Conservation (phyloP, 2,797 vertebrate species). For the Halcyon chelicuti region DNA sequence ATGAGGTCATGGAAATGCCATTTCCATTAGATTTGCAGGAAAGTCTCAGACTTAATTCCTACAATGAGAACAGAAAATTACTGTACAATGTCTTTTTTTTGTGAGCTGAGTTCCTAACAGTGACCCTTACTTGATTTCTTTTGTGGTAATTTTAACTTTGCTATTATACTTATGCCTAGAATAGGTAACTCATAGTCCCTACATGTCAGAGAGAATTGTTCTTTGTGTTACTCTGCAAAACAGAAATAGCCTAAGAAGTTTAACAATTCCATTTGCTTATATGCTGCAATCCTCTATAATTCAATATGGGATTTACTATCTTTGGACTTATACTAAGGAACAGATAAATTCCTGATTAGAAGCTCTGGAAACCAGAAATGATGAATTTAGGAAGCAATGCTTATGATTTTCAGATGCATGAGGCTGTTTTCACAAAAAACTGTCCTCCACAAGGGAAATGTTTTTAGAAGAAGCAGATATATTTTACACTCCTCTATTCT, state of each 20-base stretch:
- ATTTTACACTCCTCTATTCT: neutral
- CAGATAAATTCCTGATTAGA: neutral
- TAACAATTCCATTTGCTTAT: slow-evolving; percentile 45
- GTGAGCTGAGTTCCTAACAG: neutral
- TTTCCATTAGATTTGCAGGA: neutral
- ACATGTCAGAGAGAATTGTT: neutral
- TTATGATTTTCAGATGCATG: neutral
- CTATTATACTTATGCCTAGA: neutral
- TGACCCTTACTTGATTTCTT: neutral
- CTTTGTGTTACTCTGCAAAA: slow-evolving; percentile 46
- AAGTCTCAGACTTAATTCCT: neutral
- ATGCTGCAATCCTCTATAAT: neutral
- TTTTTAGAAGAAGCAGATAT: neutral
- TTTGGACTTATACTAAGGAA: neutral
- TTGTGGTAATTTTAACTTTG: neutral
- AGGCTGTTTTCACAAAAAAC: neutral
- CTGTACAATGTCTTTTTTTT: neutral
- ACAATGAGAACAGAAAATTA: neutral
- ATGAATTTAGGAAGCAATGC: neutral
- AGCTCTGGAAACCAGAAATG: neutral
- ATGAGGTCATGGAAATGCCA: neutral
- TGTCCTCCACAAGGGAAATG: neutral
- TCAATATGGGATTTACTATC: neutral
- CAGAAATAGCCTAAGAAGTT: slow-evolving; percentile 50
- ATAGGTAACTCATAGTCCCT: neutral